phyloP scores from a whole-genome alignment of 1,140 invertebrate genomes.

The Drosophila pachea region DNA sequence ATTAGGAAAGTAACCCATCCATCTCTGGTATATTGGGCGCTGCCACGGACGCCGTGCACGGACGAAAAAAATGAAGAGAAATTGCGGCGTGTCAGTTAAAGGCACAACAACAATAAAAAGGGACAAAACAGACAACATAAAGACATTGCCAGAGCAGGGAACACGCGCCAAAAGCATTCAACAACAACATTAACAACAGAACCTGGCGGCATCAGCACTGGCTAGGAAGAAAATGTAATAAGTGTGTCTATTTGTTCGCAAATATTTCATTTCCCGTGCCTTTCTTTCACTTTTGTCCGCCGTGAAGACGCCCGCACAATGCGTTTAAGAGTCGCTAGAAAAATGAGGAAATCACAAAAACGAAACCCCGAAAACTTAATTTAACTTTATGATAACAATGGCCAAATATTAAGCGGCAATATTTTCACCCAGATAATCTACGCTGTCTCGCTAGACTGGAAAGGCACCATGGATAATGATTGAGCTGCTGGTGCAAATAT shows the following conservation, averaged over 20 bases:
- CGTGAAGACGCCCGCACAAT: slow-evolving; percentile 25
- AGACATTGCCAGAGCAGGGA: slow-evolving; percentile 57
- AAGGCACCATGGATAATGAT: not conserved
- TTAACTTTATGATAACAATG: slow-evolving; percentile 43
- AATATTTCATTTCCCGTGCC: slow-evolving; percentile 75
- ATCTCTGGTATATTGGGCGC: slow-evolving; percentile 43
- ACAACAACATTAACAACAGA: slow-evolving; percentile 50
- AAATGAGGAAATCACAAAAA: slow-evolving; percentile 24
- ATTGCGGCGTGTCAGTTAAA: slow-evolving; percentile 72
- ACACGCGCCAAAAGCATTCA: slow-evolving; percentile 71
- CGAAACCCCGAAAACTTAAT: slow-evolving; percentile 42
- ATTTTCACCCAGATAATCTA: not conserved
- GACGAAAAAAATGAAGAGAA: slow-evolving; percentile 69
- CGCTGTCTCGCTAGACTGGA: not conserved
- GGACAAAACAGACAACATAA: slow-evolving; percentile 67
- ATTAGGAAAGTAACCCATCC: slow-evolving; percentile 71
- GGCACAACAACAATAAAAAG: slow-evolving; percentile 68
- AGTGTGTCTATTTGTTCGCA: slow-evolving; percentile 76
- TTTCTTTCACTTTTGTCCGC: slow-evolving; percentile 40
- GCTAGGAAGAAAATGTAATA: slow-evolving; percentile 71
- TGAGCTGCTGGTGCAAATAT: not conserved
- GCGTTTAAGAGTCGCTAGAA: slow-evolving; percentile 17
- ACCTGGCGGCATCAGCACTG: slow-evolving; percentile 2
- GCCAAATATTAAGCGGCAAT: slow-evolving; percentile 19
- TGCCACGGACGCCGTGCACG: slow-evolving; percentile 34